Conservation (phyloP, 2,888 invertebrate species). For the Mayetiola destructor region DNA sequence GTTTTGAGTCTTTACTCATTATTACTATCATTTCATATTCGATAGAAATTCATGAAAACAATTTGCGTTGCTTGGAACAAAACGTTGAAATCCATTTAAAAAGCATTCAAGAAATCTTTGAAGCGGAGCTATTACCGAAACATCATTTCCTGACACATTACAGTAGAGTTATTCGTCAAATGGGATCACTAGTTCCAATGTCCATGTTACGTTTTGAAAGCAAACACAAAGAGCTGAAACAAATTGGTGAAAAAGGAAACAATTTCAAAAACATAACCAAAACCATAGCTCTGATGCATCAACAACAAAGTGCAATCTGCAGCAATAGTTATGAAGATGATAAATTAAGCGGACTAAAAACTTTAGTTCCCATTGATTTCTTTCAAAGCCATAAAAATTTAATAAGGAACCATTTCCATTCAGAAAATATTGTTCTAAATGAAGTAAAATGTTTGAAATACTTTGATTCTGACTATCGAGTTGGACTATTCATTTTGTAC, state of each 20-base stretch:
- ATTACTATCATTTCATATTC: not conserved
- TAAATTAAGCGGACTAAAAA: no score
- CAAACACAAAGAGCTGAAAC: not conserved
- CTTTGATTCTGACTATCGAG: no score
- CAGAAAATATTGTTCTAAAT: not conserved
- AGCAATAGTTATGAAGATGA: not conserved
- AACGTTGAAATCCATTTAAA: not conserved
- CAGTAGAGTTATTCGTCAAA: not conserved
- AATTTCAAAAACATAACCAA: not conserved
- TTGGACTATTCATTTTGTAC: not conserved
- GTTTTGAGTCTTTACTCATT: not conserved
- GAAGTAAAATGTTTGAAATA: not conserved
- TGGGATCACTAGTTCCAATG: not conserved
- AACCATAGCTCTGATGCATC: not conserved
- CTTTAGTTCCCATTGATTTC: no score
- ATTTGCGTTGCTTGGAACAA: not conserved
- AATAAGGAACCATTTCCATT: not conserved
- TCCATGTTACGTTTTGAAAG: not conserved
- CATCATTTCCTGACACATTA: not conserved
- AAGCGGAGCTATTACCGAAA: not conserved
- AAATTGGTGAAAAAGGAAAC: not conserved
- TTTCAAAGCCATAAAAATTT: not conserved
- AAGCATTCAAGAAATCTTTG: not conserved
- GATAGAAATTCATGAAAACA: not conserved
- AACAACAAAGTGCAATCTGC: not conserved